phyloP scores from a whole-genome alignment of 2,113 vertebrate species.

The Oryctolagus cuniculus region mOryCun1.1 NC_091433.1:13965001-13965500 shows the following conservation, averaged over 20 bases:
- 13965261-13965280: neutral
- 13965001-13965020: neutral
- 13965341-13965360: neutral
- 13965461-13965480: too few species aligned
- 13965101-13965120: neutral
- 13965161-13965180: neutral
- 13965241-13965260: neutral
- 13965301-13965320: neutral
- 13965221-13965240: conserved; percentile 19
- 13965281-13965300: neutral
- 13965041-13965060: neutral
- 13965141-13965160: neutral
- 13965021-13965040: neutral
- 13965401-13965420: too few species aligned
- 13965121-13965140: neutral
- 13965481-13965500: too few species aligned
- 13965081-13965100: neutral
- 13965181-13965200: neutral
- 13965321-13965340: neutral
- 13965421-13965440: too few species aligned
- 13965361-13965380: too few species aligned
- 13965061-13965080: neutral
- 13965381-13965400: too few species aligned
- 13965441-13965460: too few species aligned
- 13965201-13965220: neutral